phyloP scores from a whole-genome alignment of 2,888 invertebrate genomes.

The Clistopyga incitator region DNA sequence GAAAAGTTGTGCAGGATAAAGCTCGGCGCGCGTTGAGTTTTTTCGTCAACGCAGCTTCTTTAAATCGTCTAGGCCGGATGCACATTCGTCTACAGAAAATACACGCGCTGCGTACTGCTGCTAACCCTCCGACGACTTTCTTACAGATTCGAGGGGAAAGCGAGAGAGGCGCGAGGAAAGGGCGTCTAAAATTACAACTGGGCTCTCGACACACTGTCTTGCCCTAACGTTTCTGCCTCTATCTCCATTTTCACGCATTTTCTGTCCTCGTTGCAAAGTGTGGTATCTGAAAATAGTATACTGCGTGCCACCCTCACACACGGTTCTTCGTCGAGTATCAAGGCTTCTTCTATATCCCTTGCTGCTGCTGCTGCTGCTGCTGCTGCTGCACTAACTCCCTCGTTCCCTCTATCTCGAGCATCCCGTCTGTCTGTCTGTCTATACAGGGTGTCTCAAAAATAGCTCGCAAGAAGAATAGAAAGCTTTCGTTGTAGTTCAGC shows the following conservation, averaged over 20 bases:
- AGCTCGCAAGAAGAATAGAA: background rate
- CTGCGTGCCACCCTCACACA: conserved; percentile 46
- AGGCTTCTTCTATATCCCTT: conserved; percentile 47
- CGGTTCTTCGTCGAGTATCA: conserved; percentile 43
- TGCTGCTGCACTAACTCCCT: conserved; percentile 21
- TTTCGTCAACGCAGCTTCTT: conserved; percentile 41
- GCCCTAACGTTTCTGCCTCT: conserved; percentile 16
- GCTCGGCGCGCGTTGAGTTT: conserved; percentile 50
- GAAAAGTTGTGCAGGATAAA: conserved; percentile 45
- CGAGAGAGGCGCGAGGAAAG: conserved; percentile 58
- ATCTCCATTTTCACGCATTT: conserved; percentile 38
- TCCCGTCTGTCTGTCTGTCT: background rate
- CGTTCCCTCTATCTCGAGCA: conserved; percentile 31
- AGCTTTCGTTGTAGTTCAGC: background rate
- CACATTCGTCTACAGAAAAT: conserved; percentile 29
- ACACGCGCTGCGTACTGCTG: conserved; percentile 19
- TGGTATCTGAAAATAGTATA: conserved; percentile 61
- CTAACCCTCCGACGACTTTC: conserved; percentile 53
- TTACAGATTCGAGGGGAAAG: conserved; percentile 57
- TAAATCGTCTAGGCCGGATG: conserved; percentile 54
- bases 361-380: too few relatives aligned
- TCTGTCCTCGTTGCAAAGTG: conserved; percentile 54
- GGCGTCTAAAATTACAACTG: conserved; percentile 64
- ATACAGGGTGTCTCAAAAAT: conserved; percentile 31
- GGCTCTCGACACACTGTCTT: conserved; percentile 35